Base-by-base conservation (phyloP, 2,888 invertebrate genomes). In the Metalampra italica region DNA sequence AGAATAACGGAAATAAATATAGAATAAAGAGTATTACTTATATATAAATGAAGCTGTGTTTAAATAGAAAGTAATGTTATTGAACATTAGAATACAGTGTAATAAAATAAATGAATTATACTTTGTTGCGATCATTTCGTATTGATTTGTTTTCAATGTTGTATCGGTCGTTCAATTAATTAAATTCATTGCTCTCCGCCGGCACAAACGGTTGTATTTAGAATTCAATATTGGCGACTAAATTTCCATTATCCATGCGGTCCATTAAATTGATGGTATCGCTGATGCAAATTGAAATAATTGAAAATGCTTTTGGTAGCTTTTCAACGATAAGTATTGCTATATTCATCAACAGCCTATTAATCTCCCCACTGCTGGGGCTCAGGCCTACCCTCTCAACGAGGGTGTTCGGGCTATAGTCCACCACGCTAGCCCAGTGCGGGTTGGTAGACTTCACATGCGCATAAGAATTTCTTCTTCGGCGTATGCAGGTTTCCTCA, bases 131-230 rank as follows among this genome's bases (percentile, higher is more conserved):
- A 37, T 36, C 3, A 46, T 48, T 53, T 42, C 45, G 47, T 46
- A 43, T 43, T 41, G 36, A 42, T 39, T 30, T 39, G 50, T 39
- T 34, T 43, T 46, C 44, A 32, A 43, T 22, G 22, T 22, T 22
- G 22, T 22, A 22, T 22, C 22, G 22, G 22, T 22, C 22, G 22
- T 22, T 45, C 44, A 47, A 47, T 47, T 56, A 52, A 52, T 52
- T 52, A 41, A 56, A 49, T 46, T 43, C 34, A 12, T 43, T 39
- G 45, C 46, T 43, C 45, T 36, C 38, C 34, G 34, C 12, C 36
- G 22, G 12, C 32, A 46, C 47, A 48, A 53, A 48, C 43, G 46
- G 32, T 47, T 50, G 46, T 30, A 44, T 40, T 49, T 49, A 47
- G 46, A 43, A 47, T 49, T 51, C 13, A 46, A 46, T 40, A 14